Evolutionary conservation across 2,888 invertebrate species (phyloP), one percentile per base, ranked within the genome.

Genomic region (Agelastica alni): DNA sequence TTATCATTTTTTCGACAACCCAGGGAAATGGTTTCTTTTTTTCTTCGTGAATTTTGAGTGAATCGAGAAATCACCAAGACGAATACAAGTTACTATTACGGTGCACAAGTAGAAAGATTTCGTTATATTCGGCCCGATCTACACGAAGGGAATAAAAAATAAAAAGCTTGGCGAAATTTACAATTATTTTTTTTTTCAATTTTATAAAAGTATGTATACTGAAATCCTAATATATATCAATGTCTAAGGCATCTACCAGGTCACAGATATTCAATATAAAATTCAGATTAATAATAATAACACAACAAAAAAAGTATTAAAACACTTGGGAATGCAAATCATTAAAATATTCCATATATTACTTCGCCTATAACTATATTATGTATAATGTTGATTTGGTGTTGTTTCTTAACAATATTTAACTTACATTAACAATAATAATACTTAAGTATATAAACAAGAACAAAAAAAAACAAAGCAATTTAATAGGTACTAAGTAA

Each of bases 171-270:
- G 10, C 14, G 12, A 45, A 14, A 45, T 45, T 45, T 45, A 45
- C 44, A 45, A 34, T n/a, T n/a, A n/a, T n/a, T n/a, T 17, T 20
- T 37, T 16, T 43, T 46, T 46, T 32, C 22, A 20, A 12, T 28
- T 46, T 26, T 16, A 26, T 28, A 36, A 34, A 28, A 46, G 46
- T 46, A 14, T 31, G 20, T 46, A 46, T 37, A 37, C 36, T 46
- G 28, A 46, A 36, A 46, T 26, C 16, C 36, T 68, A 67, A 68
- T 66, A 66, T n/a, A n/a, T 65, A 68, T 63, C 66, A 63, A 65
- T 66, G 60, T 65, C 61, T 68, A 71, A 71, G 70, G 70, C 70
- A 70, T 68, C 66, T 66, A 68, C 64, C 71, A 71, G 72, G 72
- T 72, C 72, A 70, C 72, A 67, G 65, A 66, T 66, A 62, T 62